Evolutionary conservation across 53 echinoderm and acorn worm species (phyloP).

Genomic region (Echinarachnius parma): DNA sequence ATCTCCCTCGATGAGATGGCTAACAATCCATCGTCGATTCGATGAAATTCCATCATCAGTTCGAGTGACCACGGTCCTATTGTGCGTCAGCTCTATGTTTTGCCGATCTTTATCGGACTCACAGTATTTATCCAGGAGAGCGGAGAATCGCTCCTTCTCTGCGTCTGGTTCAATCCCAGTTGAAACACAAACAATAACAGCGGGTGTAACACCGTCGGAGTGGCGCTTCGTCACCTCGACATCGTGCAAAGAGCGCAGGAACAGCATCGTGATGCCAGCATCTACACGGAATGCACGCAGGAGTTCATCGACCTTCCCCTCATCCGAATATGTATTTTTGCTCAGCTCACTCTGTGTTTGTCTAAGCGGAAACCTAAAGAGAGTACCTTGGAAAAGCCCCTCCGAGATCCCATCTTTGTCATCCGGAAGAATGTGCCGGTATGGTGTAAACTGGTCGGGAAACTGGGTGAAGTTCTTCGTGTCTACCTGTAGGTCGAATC

Average conservation of each 20-base stretch:
- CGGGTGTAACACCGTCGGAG: not conserved
- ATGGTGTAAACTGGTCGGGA: slow-evolving; percentile 72
- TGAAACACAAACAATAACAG: slow-evolving; percentile 13
- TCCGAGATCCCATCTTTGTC: slow-evolving; percentile 22
- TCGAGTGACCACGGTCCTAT: slow-evolving; percentile 4
- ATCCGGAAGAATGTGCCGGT: slow-evolving; percentile 26
- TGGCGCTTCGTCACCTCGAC: slow-evolving; percentile 19
- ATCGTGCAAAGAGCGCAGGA: slow-evolving; percentile 61
- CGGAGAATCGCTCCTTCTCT: not conserved
- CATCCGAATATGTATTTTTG: slow-evolving; percentile 43
- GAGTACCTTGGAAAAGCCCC: slow-evolving; percentile 60
- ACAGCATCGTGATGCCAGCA: slow-evolving; percentile 65
- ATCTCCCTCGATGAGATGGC: slow-evolving; percentile 26
- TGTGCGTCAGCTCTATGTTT: not conserved
- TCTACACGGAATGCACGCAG: slow-evolving; percentile 71
- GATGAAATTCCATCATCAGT: not conserved
- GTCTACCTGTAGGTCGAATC: not conserved
- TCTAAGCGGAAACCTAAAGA: slow-evolving; percentile 88
- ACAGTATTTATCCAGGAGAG: not conserved
- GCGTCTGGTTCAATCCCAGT: not conserved
- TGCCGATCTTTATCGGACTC: not conserved
- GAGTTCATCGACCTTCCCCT: slow-evolving; percentile 30
- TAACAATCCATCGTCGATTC: slow-evolving; percentile 16
- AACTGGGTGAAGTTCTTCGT: not conserved
- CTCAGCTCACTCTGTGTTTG: slow-evolving; percentile 39